Evolutionary conservation across 1,140 invertebrate genomes (phyloP).

Genomic region (Melipona quadrifasciata): DNA sequence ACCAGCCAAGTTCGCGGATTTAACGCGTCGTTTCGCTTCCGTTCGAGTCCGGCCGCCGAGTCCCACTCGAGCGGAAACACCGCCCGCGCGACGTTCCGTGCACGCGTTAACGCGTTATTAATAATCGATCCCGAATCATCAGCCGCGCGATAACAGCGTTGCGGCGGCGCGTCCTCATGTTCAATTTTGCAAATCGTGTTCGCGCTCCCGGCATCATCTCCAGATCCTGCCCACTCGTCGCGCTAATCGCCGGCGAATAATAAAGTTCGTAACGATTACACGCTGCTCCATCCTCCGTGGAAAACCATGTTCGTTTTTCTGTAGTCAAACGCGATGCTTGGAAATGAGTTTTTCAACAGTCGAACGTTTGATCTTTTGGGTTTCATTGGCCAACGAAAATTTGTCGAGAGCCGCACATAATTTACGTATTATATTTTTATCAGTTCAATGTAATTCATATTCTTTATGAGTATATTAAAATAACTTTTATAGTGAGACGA

Average conservation of each 20-base stretch:
- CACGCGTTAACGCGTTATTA: slow-evolving; percentile 41
- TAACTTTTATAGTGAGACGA: no score
- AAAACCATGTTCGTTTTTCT: background rate
- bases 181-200: slow-evolving; percentile 28
- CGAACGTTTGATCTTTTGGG: no score
- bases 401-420: no score
- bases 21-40: slow-evolving; percentile 24
- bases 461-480: no score
- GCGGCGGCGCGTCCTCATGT: background rate
- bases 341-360: background rate
- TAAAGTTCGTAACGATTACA: slow-evolving; percentile 14
- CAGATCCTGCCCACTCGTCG: background rate
- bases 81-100: background rate
- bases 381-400: no score
- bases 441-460: no score
- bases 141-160: slow-evolving; percentile 19
- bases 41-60: background rate
- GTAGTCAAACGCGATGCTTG: background rate
- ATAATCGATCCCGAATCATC: slow-evolving; percentile 34
- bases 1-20: slow-evolving; percentile 23
- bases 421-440: no score
- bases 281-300: background rate
- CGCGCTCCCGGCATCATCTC: background rate
- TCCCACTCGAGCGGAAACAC: background rate
- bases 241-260: slow-evolving; percentile 11